Evolutionary conservation across 2,888 invertebrate genomes (phyloP).

Genomic region (Rhagium mordax): DNA sequence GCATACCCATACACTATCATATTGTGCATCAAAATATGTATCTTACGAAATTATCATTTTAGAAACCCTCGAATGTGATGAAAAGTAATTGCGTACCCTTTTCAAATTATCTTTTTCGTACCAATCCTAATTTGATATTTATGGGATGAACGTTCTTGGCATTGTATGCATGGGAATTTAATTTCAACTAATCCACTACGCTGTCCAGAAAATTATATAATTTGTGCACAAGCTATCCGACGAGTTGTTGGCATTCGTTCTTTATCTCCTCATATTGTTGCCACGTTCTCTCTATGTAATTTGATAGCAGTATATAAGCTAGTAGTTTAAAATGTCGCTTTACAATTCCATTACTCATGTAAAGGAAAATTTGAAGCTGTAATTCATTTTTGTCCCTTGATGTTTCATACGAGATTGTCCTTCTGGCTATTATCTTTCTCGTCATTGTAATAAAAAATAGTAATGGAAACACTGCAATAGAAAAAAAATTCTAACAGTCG

Average conservation of each 20-base stretch:
- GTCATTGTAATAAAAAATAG: too few relatives aligned
- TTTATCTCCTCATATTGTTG: not conserved
- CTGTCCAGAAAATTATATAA: not conserved
- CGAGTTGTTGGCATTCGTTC: not conserved
- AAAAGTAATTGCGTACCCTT: not conserved
- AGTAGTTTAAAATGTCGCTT: not conserved
- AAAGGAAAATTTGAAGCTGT: too few relatives aligned
- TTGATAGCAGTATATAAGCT: not conserved
- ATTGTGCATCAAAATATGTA: too few relatives aligned
- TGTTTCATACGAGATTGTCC: too few relatives aligned
- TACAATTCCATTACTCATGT: not conserved
- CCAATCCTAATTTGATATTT: not conserved
- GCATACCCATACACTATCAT: too few relatives aligned
- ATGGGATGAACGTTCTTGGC: not conserved
- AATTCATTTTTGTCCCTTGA: too few relatives aligned
- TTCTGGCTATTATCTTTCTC: too few relatives aligned
- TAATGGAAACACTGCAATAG: too few relatives aligned
- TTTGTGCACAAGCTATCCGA: not conserved
- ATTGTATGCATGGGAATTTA: not conserved
- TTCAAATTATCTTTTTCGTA: not conserved
- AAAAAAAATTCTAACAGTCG: too few relatives aligned
- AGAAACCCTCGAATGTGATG: not conserved
- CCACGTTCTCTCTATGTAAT: not conserved
- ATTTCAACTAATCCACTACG: not conserved
- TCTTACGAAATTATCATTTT: too few relatives aligned